These are phyloP conservation scores for Brachionus paranguensis DNA, from an alignment of 1,140 invertebrate species.

Conservation along the genomic window DNA sequence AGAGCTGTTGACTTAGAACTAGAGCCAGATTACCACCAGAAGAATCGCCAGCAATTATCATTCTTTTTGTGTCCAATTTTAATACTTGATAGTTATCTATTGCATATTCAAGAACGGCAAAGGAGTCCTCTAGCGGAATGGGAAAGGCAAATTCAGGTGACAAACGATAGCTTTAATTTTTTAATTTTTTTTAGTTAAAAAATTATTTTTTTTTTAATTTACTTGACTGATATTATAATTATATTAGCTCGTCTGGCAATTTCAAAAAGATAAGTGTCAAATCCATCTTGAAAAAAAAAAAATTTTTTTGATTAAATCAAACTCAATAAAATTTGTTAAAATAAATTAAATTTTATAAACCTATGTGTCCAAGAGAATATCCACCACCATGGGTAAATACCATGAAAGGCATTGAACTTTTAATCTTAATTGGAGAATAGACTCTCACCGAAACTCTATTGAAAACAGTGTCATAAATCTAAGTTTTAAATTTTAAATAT, in stretches of 20 bases:
- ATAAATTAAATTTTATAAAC: background rate
- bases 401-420: background rate
- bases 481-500: too few species aligned
- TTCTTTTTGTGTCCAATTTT: constrained; percentile 40
- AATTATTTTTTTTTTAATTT: background rate
- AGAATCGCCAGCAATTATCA: constrained; percentile 41
- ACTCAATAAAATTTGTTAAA: background rate
- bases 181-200: background rate
- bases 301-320: background rate
- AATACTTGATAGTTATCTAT: constrained; percentile 43
- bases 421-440: constrained; percentile 10
- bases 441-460: constrained; percentile 15
- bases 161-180: constrained; percentile 45
- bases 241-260: constrained; percentile 20
- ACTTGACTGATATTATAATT: constrained; percentile 48
- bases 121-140: constrained; percentile 46
- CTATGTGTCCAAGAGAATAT: constrained; percentile 4
- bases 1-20: background rate
- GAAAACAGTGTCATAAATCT: background rate
- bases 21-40: constrained; percentile 44
- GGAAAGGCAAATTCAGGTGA: constrained; percentile 49
- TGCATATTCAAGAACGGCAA: constrained; percentile 46
- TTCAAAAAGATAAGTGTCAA: constrained; percentile 18
- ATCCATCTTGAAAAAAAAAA: background rate
- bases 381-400: constrained; percentile 26